Conservation (phyloP, 2,888 invertebrate species). For the Baccha elongata region DNA sequence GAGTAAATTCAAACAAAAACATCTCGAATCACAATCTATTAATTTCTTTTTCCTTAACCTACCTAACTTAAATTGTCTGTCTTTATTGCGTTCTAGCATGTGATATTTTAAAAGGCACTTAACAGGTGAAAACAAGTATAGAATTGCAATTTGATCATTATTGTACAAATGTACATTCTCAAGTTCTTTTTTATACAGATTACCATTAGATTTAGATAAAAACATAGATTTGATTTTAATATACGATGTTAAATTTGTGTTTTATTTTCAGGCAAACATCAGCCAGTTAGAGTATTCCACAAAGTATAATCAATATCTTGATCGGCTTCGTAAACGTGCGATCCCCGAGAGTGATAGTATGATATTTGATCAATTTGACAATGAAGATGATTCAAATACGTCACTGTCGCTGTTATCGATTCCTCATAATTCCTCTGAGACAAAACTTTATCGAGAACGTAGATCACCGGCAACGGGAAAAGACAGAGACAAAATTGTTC, state of each 20-base stretch:
- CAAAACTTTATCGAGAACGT: constrained; percentile 30
- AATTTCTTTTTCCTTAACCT: too few species aligned
- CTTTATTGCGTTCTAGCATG: too few species aligned
- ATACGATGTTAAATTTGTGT: background rate
- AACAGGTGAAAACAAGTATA: too few species aligned
- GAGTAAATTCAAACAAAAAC: too few species aligned
- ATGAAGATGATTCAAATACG: constrained; percentile 28
- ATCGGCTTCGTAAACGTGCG: constrained; percentile 79
- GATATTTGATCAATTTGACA: constrained; percentile 19
- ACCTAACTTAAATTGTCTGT: too few species aligned
- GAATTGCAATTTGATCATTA: too few species aligned
- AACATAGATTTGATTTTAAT: background rate
- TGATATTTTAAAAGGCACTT: too few species aligned
- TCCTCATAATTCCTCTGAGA: constrained; percentile 74
- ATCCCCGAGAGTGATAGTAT: constrained; percentile 36
- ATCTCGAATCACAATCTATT: too few species aligned
- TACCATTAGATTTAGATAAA: too few species aligned
- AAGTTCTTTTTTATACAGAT: too few species aligned
- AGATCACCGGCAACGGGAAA: constrained; percentile 23
- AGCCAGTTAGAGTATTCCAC: constrained; percentile 86
- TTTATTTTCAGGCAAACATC: constrained; percentile 84
- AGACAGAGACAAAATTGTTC: background rate
- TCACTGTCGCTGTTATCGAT: constrained; percentile 77
- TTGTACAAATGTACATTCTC: too few species aligned
- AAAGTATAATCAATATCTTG: constrained; percentile 85